Percentiles rank a stretch among this genome's conserved stretches.
Conservation (phyloP, 2,113 vertebrate species). For the Heterotis niloticus region DNA sequence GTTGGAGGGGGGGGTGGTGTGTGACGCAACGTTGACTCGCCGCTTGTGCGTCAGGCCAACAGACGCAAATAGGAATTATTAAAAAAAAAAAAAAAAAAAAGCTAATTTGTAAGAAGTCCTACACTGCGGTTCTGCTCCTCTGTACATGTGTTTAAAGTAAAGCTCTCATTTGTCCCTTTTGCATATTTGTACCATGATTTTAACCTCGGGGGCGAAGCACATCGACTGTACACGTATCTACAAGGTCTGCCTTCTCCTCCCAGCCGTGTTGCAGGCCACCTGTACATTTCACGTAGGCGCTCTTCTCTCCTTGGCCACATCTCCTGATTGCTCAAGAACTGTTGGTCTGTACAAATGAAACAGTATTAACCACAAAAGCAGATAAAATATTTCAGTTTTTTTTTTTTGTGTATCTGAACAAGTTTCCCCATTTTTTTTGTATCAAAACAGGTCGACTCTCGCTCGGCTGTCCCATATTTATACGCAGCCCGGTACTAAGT, state of each 20-base stretch:
- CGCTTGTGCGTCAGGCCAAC: conserved; percentile 58
- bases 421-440: conserved; percentile 30
- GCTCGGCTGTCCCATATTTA: conserved; percentile 44
- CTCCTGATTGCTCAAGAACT: conserved; percentile 41
- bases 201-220: conserved; percentile 75
- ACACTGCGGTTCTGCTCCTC: conserved; percentile 73
- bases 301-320: conserved; percentile 21
- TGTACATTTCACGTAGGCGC: conserved; percentile 45
- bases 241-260: conserved; percentile 61
- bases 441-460: conserved; percentile 26
- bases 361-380: conserved; percentile 58
- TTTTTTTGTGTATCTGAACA: conserved; percentile 29
- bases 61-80: conserved; percentile 70
- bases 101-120: conserved; percentile 78
- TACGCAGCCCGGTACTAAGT: conserved; percentile 63
- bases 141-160: conserved; percentile 98
- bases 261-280: conserved; percentile 39
- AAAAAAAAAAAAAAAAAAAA: too few relatives aligned
- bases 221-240: conserved; percentile 82
- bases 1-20: conserved; percentile 87
- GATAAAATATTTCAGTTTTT: conserved; percentile 66
- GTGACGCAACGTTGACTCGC: conserved; percentile 73
- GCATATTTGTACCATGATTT: conserved; percentile 94
- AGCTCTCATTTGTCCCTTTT: conserved; percentile 97
- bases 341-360: conserved; percentile 67